Evolutionary conservation across 2,113 vertebrate genomes (phyloP).

Genomic region (Aplodontia rufa): DNA sequence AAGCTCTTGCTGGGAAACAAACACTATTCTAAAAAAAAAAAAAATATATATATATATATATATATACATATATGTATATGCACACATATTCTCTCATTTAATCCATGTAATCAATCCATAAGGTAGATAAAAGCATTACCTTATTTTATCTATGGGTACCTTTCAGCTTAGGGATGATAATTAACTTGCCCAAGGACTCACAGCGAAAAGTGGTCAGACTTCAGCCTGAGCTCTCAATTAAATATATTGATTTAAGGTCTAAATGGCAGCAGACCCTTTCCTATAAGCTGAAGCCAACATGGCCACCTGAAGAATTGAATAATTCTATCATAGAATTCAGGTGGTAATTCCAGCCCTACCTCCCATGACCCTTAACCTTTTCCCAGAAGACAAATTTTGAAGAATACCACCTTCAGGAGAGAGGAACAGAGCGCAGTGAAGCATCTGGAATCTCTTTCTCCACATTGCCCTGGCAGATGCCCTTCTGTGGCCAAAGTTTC

Average conservation of each 20-base stretch:
- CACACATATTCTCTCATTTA: not conserved
- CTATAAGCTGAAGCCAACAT: not conserved
- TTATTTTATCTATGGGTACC: not conserved
- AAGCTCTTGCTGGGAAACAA: not conserved
- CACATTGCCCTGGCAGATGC: fast-evolving
- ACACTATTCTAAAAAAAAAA: not conserved
- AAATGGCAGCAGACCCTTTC: not conserved
- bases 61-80: too few species aligned
- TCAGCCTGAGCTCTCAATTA: not conserved
- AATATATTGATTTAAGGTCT: not conserved
- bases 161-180: not conserved
- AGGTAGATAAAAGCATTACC: slow-evolving; percentile 9
- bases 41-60: too few species aligned
- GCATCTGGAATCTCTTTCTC: too few species aligned
- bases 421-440: not conserved
- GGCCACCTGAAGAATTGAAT: not conserved
- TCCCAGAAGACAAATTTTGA: not conserved
- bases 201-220: not conserved
- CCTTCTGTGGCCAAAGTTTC: not conserved
- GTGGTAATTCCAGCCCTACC: not conserved
- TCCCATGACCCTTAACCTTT: not conserved
- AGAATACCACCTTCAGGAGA: not conserved
- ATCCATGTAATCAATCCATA: not conserved
- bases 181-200: not conserved
- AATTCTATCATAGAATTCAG: not conserved